These are phyloP conservation scores for Polydrusus cervinus DNA, from an alignment of 2,888 invertebrate species.

Conservation along the genomic window DNA sequence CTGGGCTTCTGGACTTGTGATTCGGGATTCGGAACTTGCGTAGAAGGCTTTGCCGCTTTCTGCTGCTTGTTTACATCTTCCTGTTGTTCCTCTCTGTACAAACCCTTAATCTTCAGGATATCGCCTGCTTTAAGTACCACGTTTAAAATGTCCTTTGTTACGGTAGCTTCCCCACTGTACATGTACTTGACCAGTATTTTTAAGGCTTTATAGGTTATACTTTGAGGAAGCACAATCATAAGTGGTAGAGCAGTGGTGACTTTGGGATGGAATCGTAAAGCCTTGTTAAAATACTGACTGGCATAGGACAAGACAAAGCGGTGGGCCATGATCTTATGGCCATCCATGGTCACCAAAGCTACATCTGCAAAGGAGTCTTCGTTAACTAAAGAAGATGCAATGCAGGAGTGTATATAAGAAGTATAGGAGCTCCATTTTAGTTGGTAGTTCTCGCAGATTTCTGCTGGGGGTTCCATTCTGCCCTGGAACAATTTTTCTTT, in stretches of 20 bases:
- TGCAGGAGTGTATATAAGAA: slow-evolving; percentile 86
- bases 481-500: slow-evolving; percentile 24
- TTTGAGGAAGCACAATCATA: slow-evolving; percentile 85
- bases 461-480: slow-evolving; percentile 71
- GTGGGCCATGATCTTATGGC: slow-evolving; percentile 88
- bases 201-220: slow-evolving; percentile 85
- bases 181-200: slow-evolving; percentile 90
- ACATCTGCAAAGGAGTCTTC: slow-evolving; percentile 90
- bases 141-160: slow-evolving; percentile 88
- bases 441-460: slow-evolving; percentile 83
- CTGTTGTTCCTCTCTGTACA: slow-evolving; percentile 75
- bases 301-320: slow-evolving; percentile 89
- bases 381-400: slow-evolving; percentile 78
- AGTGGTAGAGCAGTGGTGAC: slow-evolving; percentile 69
- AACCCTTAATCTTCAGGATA: slow-evolving; percentile 85
- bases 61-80: slow-evolving; percentile 40
- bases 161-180: slow-evolving; percentile 88
- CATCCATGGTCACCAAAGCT: slow-evolving; percentile 84
- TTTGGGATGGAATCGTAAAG: slow-evolving; percentile 71
- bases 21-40: slow-evolving; percentile 29
- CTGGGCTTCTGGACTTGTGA: slow-evolving; percentile 16
- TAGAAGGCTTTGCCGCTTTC: slow-evolving; percentile 2
- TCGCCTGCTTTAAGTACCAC: slow-evolving; percentile 88
- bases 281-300: slow-evolving; percentile 78
- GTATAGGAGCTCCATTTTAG: slow-evolving; percentile 92